Evolutionary conservation across 2,797 vertebrate genomes (phyloP).

Genomic region (Avahi laniger): DNA sequence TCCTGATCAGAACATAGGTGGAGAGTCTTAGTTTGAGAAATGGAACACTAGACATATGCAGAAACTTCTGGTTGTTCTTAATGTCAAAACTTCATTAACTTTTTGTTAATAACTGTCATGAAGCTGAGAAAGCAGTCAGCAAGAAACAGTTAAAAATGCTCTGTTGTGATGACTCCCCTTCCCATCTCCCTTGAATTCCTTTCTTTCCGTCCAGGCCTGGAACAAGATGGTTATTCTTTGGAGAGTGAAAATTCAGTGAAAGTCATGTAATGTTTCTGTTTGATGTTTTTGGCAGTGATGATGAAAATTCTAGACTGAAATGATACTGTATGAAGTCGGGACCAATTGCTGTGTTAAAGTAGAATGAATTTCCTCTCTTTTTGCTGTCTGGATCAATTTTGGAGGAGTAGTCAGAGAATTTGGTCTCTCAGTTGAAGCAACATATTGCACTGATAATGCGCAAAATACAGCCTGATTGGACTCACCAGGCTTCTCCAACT

Average conservation of each 20-base stretch:
- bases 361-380: conserved; percentile 76
- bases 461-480: neutral
- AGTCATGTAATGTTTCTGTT: conserved; percentile 81
- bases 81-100: neutral
- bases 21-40: neutral
- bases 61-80: neutral
- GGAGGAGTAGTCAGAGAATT: conserved; percentile 68
- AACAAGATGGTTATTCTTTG: conserved; percentile 72
- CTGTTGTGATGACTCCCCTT: neutral
- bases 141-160: conserved; percentile 1
- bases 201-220: conserved; percentile 55
- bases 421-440: conserved; percentile 52
- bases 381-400: conserved; percentile 79
- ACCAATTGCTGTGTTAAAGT: conserved; percentile 77
- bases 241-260: conserved; percentile 70
- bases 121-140: neutral
- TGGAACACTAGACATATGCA: neutral
- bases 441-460: conserved; percentile 56
- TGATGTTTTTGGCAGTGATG: conserved; percentile 83
- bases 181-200: conserved; percentile 47
- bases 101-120: neutral
- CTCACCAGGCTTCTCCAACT: conserved; percentile 41
- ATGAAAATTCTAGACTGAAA: conserved; percentile 82
- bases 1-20: neutral
- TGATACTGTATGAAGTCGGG: conserved; percentile 81